Evolutionary conservation across 2,113 vertebrate genomes (phyloP), one percentile per base, ranked within the genome.

Genomic region (Halichoerus grypus): DNA sequence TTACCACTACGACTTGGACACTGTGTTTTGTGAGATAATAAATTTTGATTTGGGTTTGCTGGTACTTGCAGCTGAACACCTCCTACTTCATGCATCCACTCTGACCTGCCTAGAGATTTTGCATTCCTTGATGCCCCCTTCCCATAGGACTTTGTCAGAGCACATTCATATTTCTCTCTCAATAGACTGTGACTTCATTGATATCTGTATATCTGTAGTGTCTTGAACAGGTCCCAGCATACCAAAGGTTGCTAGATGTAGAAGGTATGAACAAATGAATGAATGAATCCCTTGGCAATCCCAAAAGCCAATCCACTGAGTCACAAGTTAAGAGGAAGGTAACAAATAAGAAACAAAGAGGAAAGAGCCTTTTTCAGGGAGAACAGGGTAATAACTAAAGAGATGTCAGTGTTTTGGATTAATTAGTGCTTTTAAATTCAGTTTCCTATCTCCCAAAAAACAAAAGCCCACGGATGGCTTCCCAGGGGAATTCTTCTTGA

Each of bases 261-360:
- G 24, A 65, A 71, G 8, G 24, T 57, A 36, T 16, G 14, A 83
- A 19, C 28, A 31, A 77, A 82, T 14, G 22, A 87, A 83, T 36
- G 15, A 7, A 63, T 42, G 57, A 39, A 36, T n/a, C n/a, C 36
- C 46, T 88, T 72, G 46, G 65, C 77, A 94, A 72, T 55, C 21
- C 46, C 5, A 46, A 46, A 61, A 84, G 16, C 46, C 77, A 86
- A 33, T 24, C 69, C 53, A 36, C 19, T 87, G 36, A 79, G 74
- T 94, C 71, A 36, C 28, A 80, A 80, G 92, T 53, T 92, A 81
- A 81, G 18, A 82, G 24, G 46, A 95, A 89, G 31, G 42, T 74
- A 81, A 87, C 33, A 95, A 95, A 79, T 81, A 89, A 84, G 76
- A 91, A 95, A 83, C 63, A 95, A 42, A 69, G 51, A 61, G 91